Evolutionary conservation across 2,113 vertebrate species (phyloP), one percentile per base, ranked within the genome.

Genomic region (Gnathonemus echidnorhynchus): DNA sequence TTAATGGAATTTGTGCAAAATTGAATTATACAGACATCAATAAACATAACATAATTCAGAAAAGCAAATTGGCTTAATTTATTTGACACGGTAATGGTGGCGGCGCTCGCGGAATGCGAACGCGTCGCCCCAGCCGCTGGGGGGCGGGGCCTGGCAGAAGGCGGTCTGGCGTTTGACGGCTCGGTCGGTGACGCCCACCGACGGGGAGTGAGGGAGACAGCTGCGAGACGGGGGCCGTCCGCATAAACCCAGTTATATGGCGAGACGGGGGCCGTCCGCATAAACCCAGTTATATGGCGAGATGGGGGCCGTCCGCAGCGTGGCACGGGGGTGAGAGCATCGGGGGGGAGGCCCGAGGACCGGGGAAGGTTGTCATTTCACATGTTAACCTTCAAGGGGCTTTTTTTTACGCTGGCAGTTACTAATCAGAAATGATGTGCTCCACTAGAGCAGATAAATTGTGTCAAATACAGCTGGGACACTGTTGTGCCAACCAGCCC

Each of bases 1-100:
- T 97, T 97, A 97, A 97, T 97, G 97, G 96, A 97, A 96, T 97
- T 96, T 97, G 96, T 96, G 96, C 96, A 96, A 97, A 97, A 97
- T 97, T 95, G 97, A 97, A 97, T 97, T 97, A 96, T 95, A 94
- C 94, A 94, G 96, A 97, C 96, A 96, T 97, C 97, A 96, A 96
- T 97, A 96, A 97, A 96, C 97, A 97, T 97, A 96, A 97, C 96
- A 95, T 96, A 95, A 96, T 97, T 96, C 97, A 97, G 96, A 97
- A 96, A 96, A 96, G 96, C 97, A 97, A 96, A 96, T 96, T 95
- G 95, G 95, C 95, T 96, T 96, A 96, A 96, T 97, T 97, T 97
- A 96, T 97, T 96, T 96, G 96, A 93, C 90, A 94, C 93, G 94
- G 93, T 95, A 96, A 95, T 96, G 94, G 96, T 92, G 95, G 93